Conservation (phyloP, 2,797 vertebrate species). For the Leuciscus waleckii region DNA sequence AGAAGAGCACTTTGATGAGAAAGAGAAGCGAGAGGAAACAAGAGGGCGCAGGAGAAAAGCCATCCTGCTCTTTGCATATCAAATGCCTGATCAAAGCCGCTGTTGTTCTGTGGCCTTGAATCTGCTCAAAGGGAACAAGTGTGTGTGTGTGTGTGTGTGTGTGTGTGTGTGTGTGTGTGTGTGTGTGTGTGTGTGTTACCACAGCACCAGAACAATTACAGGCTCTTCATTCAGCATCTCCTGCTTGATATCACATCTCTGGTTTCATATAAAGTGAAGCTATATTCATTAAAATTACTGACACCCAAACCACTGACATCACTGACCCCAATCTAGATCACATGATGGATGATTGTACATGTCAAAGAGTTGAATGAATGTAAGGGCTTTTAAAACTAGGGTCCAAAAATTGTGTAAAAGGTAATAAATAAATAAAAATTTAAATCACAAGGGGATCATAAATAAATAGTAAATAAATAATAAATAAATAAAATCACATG, state of each 20-base stretch:
- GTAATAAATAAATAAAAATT: not conserved
- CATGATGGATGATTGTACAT: not conserved
- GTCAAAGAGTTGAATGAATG: not conserved
- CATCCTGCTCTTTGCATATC: slow-evolving; percentile 79
- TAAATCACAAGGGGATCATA: not conserved
- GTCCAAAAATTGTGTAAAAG: not conserved
- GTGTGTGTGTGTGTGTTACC: not conserved
- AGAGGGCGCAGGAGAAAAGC: slow-evolving; percentile 36
- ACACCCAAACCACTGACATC: not conserved
- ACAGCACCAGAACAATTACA: slow-evolving; percentile 14
- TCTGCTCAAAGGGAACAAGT: slow-evolving; percentile 17
- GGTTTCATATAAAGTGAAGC: not conserved
- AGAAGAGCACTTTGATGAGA: not conserved
- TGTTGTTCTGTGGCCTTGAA: slow-evolving; percentile 66
- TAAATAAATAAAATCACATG: not conserved
- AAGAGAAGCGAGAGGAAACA: slow-evolving; percentile 7
- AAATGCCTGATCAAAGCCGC: slow-evolving; percentile 77
- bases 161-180: not conserved
- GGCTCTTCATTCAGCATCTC: not conserved
- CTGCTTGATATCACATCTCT: not conserved
- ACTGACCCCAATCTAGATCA: not conserved
- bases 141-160: slow-evolving; percentile 2
- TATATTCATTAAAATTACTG: not conserved
- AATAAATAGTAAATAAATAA: not conserved
- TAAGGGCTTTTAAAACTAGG: not conserved